Percentiles rank a stretch among this genome's conserved stretches.
Evolutionary conservation across 2,113 vertebrate genomes (phyloP).

Genomic region (Rhombomys opimus): DNA sequence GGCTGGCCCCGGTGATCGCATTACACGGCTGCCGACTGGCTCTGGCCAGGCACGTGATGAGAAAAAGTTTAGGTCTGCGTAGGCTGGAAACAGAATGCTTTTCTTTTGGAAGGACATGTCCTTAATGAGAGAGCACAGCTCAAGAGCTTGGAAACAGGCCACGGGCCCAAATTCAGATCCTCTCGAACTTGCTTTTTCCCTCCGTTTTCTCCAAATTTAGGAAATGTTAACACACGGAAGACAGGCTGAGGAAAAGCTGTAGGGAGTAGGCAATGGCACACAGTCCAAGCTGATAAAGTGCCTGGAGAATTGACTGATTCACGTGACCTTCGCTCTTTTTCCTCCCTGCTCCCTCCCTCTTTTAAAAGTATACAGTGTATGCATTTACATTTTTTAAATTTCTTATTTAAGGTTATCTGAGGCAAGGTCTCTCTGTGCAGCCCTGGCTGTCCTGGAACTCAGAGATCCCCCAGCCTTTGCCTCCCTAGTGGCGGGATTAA

Average conservation of each 20-base stretch:
- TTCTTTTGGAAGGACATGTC: not conserved
- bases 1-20: slow-evolving; percentile 56
- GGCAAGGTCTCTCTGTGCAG: not conserved
- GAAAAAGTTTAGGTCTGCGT: slow-evolving; percentile 70
- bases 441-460: not conserved
- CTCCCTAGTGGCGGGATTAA: not conserved
- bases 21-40: slow-evolving; percentile 76
- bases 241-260: not conserved
- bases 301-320: not conserved
- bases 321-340: not conserved
- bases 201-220: not conserved
- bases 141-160: not conserved
- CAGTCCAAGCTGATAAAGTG: not conserved
- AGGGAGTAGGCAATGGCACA: not conserved
- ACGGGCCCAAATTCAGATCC: not conserved
- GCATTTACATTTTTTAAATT: not conserved
- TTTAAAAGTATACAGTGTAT: not conserved
- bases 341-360: not conserved
- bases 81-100: slow-evolving; percentile 47
- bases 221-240: not conserved
- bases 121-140: not conserved
- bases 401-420: not conserved
- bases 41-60: slow-evolving; percentile 80
- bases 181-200: not conserved
- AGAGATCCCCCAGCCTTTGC: not conserved